Evolutionary conservation across 2,888 invertebrate species (phyloP).

Genomic region (Melieria crassipennis): DNA sequence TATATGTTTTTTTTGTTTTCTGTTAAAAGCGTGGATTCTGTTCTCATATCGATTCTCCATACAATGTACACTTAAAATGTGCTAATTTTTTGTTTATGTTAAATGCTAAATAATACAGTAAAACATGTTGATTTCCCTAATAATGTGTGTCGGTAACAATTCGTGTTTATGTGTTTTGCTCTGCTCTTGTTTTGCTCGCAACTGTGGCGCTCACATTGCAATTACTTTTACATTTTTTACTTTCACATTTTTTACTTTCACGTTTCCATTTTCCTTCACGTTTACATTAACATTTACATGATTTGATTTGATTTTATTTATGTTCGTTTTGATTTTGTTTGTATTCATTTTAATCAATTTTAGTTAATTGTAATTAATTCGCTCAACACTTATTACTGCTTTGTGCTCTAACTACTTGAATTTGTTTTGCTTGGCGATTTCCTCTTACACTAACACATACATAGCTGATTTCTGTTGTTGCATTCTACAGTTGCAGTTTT

Average conservation of each 20-base stretch:
- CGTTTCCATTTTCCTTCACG: neutral
- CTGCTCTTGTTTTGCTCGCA: neutral
- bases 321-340: neutral
- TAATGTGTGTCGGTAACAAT: slow-evolving; percentile 27
- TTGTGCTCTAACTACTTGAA: slow-evolving; percentile 26
- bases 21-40: slow-evolving; percentile 4
- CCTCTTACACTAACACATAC: neutral
- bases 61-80: neutral
- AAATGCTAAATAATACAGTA: neutral
- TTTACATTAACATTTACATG: neutral
- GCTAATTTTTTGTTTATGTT: slow-evolving; percentile 13
- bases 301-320: neutral
- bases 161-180: neutral
- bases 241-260: neutral
- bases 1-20: neutral
- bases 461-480: neutral
- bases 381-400: slow-evolving; percentile 18
- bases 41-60: neutral
- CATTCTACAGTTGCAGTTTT: neutral
- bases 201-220: no score
- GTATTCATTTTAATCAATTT: slow-evolving; percentile 4
- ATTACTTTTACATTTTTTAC: neutral
- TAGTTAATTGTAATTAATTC: neutral
- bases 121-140: slow-evolving; percentile 27
- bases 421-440: neutral